Evolutionary conservation across 2,797 vertebrate species (phyloP), one percentile per base, ranked within the genome.

Genomic region (Enteromius anoplus): DNA sequence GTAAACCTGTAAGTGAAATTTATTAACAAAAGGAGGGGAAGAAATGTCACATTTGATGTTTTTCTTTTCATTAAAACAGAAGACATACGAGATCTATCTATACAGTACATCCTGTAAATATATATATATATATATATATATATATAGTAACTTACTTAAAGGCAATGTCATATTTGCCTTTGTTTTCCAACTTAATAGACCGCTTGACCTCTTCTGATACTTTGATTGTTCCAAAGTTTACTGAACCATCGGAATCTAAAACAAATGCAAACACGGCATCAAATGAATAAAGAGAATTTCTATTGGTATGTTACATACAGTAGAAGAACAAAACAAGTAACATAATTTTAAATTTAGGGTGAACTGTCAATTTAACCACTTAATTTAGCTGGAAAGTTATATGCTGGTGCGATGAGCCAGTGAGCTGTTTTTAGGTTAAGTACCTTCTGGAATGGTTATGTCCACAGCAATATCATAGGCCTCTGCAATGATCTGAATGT

Each of bases 191-290:
- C 45, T 82, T 94, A 69, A 98, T 88, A 5, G 89, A 88, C 71
- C 93, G 91, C 84, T 94, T 96, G 0, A 70, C 83, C 29, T 95
- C 95, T 3, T 96, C 95, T 88, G 91, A 91, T 51, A 97, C 96
- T 88, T 85, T 95, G 26, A 97, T 84, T 12, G 85, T 89, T 83
- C 97, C 97, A 88, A 98, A 98, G 87, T 97, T 95, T 40, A 98
- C 86, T 3, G 79, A 91, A 53, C 93, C 94, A 65, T 96, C 96
- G 84, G 91, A 71, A 85, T 93, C 91, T 96, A 86, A 15, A 58
- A 23, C 32, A 85, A 65, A 75, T 51, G 80, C 53, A 77, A 21
- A 69, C 37, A 9, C 32, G 42, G 12, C 62, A 34, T 19, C 23
- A 65, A 32, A 40, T 71, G 1, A 47, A 65, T 23, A 12, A 37